Conservation (phyloP, 2,113 vertebrate genomes). For the Solea solea region DNA sequence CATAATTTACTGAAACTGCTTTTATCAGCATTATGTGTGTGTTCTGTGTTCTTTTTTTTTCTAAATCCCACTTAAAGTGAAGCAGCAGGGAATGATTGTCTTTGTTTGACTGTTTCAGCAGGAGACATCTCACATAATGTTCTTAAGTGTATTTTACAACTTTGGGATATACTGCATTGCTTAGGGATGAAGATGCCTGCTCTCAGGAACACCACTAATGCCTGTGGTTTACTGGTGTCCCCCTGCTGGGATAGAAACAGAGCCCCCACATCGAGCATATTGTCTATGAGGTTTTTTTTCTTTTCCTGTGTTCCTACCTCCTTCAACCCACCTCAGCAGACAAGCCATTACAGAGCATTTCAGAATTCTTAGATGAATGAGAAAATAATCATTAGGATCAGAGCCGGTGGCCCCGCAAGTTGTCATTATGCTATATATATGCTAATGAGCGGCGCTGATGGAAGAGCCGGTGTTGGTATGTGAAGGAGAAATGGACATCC, state of each 20-base stretch:
- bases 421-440: slow-evolving; percentile 82
- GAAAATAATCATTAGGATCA: slow-evolving; percentile 78
- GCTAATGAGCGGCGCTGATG: slow-evolving; percentile 74
- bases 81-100: slow-evolving; percentile 52
- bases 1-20: slow-evolving; percentile 48
- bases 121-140: slow-evolving; percentile 57
- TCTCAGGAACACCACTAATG: slow-evolving; percentile 62
- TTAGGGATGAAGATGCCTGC: slow-evolving; percentile 65
- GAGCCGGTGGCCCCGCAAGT: slow-evolving; percentile 74
- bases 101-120: slow-evolving; percentile 62
- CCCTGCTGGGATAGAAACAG: slow-evolving; percentile 55
- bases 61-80: slow-evolving; percentile 54
- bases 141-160: slow-evolving; percentile 63
- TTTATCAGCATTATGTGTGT: slow-evolving; percentile 50
- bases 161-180: slow-evolving; percentile 52
- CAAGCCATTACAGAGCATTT: slow-evolving; percentile 76
- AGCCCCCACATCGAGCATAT: slow-evolving; percentile 56
- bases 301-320: slow-evolving; percentile 1
- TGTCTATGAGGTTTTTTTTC: slow-evolving; percentile 46
- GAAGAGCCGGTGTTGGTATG: slow-evolving; percentile 68
- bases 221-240: slow-evolving; percentile 57
- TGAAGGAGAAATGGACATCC: slow-evolving; percentile 73
- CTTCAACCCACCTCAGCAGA: slow-evolving; percentile 68
- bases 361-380: slow-evolving; percentile 79
- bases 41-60: slow-evolving; percentile 22